A percentile compares a stretch with the other conserved stretches of the same genome.
phyloP scores from a whole-genome alignment of 2,888 invertebrate genomes.

The Polyploca ridens region DNA sequence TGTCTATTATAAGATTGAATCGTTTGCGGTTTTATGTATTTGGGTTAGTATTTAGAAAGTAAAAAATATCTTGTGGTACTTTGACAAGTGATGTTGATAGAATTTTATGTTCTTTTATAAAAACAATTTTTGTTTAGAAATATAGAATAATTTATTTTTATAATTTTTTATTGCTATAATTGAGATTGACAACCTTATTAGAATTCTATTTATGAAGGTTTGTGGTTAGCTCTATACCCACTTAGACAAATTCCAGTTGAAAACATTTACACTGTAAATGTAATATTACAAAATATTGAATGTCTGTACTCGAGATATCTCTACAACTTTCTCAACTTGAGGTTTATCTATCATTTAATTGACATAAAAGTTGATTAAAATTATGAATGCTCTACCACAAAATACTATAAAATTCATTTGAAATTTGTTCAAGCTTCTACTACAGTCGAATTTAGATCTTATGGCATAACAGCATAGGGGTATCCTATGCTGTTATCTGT shows the following conservation, averaged over 20 bases:
- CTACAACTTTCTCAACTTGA: background rate
- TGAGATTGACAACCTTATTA: background rate
- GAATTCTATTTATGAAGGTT: constrained; percentile 3
- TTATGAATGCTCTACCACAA: no score
- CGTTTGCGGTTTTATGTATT: constrained; percentile 28
- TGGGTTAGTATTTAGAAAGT: constrained; percentile 1
- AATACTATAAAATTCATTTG: no score
- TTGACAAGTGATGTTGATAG: background rate
- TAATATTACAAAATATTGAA: background rate
- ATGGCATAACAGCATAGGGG: no score
- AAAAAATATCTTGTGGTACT: background rate
- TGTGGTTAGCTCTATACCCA: background rate
- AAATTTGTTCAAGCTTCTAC: no score
- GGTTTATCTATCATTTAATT: no score
- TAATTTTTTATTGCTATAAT: no score
- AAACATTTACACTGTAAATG: background rate
- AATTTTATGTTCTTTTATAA: no score
- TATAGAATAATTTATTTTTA: no score
- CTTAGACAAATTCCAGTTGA: background rate
- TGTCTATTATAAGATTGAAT: constrained; percentile 15
- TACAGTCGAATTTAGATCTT: no score
- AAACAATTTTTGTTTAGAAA: no score
- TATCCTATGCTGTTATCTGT: no score
- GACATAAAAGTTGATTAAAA: no score
- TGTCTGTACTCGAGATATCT: background rate